These are phyloP conservation scores for Psettodes erumei DNA, from an alignment of 2,113 vertebrate genomes.

Conservation along the genomic window DNA sequence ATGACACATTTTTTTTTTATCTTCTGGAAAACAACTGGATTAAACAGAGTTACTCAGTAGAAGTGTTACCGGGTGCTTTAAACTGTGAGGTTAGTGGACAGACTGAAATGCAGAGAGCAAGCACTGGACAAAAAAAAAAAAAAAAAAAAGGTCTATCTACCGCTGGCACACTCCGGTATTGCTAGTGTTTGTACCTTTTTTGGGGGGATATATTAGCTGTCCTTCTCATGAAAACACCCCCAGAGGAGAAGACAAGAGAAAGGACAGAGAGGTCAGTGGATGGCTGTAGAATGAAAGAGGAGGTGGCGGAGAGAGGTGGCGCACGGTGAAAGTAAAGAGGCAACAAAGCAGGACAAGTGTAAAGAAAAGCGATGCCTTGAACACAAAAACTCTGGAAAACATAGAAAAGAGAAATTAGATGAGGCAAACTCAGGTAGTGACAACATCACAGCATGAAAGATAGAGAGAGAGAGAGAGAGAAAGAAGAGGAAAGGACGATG, in stretches of 20 bases:
- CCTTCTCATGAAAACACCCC: slow-evolving; percentile 94
- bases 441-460: slow-evolving; percentile 55
- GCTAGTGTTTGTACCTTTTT: slow-evolving; percentile 90
- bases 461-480: slow-evolving; percentile 34
- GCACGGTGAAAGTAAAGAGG: slow-evolving; percentile 48
- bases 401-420: slow-evolving; percentile 87
- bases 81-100: slow-evolving; percentile 57
- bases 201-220: slow-evolving; percentile 91
- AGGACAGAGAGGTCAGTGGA: slow-evolving; percentile 89
- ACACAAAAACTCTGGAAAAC: slow-evolving; percentile 88
- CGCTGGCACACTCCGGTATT: slow-evolving; percentile 58
- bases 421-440: slow-evolving; percentile 68
- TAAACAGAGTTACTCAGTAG: slow-evolving; percentile 17
- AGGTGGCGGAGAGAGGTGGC: slow-evolving; percentile 43
- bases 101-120: slow-evolving; percentile 63
- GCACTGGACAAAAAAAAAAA: slow-evolving; percentile 52
- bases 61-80: slow-evolving; percentile 46
- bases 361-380: slow-evolving; percentile 81
- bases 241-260: slow-evolving; percentile 84
- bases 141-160: slow-evolving; percentile 46
- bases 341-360: slow-evolving; percentile 67
- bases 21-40: background rate
- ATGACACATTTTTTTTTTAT: background rate
- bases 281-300: slow-evolving; percentile 81
- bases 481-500: slow-evolving; percentile 43